These are phyloP conservation scores for Eledona agricola DNA, from an alignment of 2,888 invertebrate genomes.

Conservation along the genomic window DNA sequence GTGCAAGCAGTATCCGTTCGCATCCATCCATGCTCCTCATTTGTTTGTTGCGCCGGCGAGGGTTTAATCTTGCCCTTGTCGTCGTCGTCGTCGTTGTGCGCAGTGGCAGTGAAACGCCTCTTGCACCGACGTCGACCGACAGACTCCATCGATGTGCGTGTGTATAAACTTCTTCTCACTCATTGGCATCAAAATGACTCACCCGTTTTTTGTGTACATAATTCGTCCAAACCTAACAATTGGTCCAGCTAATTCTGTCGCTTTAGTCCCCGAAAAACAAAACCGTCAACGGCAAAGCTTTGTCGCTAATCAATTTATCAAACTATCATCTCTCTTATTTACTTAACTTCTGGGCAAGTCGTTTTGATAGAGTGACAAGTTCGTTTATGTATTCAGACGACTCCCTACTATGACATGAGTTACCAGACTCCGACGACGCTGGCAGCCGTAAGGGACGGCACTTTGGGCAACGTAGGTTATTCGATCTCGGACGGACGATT, in stretches of 20 bases:
- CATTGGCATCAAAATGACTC: conserved; percentile 51
- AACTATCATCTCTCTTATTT: conserved; percentile 27
- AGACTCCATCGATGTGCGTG: conserved; percentile 18
- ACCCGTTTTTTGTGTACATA: conserved; percentile 40
- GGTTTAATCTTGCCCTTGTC: too few species aligned
- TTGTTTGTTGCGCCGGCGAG: too few species aligned
- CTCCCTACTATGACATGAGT: conserved; percentile 78
- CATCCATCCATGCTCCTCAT: too few species aligned
- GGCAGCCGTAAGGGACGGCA: conserved; percentile 73
- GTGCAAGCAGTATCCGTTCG: too few species aligned
- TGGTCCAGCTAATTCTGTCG: conserved; percentile 33
- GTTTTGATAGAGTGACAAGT: conserved; percentile 52
- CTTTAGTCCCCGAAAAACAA: conserved; percentile 28
- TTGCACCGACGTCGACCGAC: too few species aligned
- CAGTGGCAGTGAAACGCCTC: too few species aligned
- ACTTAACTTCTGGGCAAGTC: conserved; percentile 46
- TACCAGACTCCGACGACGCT: conserved; percentile 78
- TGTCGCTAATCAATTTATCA: conserved; percentile 27
- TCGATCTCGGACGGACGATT: conserved; percentile 77
- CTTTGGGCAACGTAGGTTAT: conserved; percentile 73
- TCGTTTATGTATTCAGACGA: conserved; percentile 58
- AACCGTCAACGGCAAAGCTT: conserved; percentile 19
- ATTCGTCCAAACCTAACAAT: conserved; percentile 30
- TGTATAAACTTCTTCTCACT: conserved; percentile 46
- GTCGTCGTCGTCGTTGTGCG: too few species aligned